Conservation (phyloP, 1,140 invertebrate species). For the Tetranychus urticae region DNA sequence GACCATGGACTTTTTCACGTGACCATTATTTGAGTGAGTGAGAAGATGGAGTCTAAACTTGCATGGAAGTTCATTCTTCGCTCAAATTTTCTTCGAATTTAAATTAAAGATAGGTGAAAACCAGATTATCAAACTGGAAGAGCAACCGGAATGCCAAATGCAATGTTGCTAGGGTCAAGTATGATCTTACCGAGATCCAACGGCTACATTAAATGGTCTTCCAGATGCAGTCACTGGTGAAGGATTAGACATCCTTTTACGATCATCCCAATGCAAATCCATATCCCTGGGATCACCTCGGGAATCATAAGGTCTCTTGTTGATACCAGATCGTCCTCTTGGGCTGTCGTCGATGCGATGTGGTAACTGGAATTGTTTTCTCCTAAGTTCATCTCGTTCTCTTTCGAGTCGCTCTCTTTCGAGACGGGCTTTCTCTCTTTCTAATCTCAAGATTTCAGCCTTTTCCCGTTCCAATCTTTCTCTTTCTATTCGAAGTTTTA, state of each 20-base stretch:
- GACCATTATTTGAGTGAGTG: no score
- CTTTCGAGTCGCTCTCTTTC: constrained; percentile 58
- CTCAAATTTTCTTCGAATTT: no score
- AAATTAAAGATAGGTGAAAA: no score
- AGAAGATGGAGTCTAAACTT: no score
- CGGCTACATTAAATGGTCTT: neutral
- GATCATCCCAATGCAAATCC: constrained; percentile 9
- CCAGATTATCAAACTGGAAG: neutral
- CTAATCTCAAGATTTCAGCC: constrained; percentile 47
- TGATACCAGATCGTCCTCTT: neutral
- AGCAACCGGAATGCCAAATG: no score
- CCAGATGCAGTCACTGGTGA: neutral
- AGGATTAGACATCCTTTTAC: constrained; percentile 3
- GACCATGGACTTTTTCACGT: no score
- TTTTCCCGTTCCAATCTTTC: constrained; percentile 51
- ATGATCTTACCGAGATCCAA: neutral
- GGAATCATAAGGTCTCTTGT: neutral
- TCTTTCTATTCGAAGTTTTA: constrained; percentile 29
- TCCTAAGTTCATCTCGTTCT: constrained; percentile 52
- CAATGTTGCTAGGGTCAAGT: no score
- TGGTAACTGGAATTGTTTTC: constrained; percentile 15
- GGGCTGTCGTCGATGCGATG: neutral
- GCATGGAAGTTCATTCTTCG: no score
- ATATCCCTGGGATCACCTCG: neutral
- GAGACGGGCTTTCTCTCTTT: constrained; percentile 48